A percentile compares a stretch with the other conserved stretches of the same genome.
Evolutionary conservation across 1,140 invertebrate genomes (phyloP).

Genomic region (Bombus pyrosoma): DNA sequence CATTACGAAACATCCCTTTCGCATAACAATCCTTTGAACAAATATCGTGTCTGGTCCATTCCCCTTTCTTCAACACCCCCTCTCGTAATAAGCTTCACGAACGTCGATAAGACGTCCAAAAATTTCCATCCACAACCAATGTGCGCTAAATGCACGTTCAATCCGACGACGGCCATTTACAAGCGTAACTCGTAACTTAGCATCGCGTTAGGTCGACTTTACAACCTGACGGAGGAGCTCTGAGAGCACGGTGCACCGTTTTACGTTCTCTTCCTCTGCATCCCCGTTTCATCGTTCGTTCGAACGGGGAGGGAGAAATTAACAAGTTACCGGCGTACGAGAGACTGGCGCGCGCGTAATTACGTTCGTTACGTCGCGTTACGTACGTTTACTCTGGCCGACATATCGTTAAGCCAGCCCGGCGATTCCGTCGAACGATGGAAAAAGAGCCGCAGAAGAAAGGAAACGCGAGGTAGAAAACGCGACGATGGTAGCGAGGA

Average conservation of each 20-base stretch:
- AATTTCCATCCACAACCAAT: not conserved
- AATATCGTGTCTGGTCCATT: no score
- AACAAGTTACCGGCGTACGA: conserved; percentile 61
- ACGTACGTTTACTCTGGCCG: conserved; percentile 56
- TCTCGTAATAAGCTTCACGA: not conserved
- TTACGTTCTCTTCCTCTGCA: not conserved
- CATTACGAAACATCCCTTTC: no score
- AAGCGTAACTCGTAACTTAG: conserved; percentile 35
- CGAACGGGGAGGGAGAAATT: conserved; percentile 33
- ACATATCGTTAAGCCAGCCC: conserved; percentile 36
- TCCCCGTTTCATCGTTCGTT: not conserved
- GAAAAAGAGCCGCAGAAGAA: conserved; percentile 36
- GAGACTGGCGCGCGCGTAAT: conserved; percentile 47
- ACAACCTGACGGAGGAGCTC: conserved; percentile 29
- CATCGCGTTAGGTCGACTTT: conserved; percentile 39
- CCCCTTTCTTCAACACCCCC: no score
- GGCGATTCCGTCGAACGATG: conserved; percentile 25
- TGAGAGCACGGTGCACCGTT: conserved; percentile 22
- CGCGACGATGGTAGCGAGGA: conserved; percentile 2
- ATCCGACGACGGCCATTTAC: not conserved
- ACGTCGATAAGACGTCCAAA: not conserved
- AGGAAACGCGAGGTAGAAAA: not conserved
- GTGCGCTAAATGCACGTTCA: not conserved
- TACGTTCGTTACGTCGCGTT: conserved; percentile 66
- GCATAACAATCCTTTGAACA: no score